Base-by-base conservation (phyloP, 2,797 vertebrate genomes). In the Octomys mimax region DNA sequence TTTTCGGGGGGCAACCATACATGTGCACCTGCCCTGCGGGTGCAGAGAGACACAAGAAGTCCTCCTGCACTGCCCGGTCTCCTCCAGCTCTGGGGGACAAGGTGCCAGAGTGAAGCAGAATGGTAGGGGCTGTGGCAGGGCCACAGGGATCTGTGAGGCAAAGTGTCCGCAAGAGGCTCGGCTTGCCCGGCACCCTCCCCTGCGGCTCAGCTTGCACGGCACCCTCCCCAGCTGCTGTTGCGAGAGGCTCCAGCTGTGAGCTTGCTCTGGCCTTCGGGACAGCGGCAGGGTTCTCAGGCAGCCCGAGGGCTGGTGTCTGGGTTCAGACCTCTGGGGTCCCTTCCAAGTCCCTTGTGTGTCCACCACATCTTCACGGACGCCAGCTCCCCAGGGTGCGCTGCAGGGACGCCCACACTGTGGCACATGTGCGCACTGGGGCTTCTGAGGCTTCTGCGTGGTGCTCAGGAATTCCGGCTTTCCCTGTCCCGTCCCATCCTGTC, bases 261-360 rank as follows among this genome's bases (percentile, higher is more conserved):
- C 87, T 57, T 22, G 77, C 26, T n/a, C 87, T 1, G 5, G 49
- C 46, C 54, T 1, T 0, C 49, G 77, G 2, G 14, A 12, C 16
- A 4, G n/a, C 2, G 2, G 66, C 19, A 39, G 33, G 39, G 62
- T 62, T 22, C 3, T 0, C 0, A 4, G 46, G 57, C 9, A 2
- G 91, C 70, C 26, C 4, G 52, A 52, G 36, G 52, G 71, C 28
- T 31, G 26, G 49, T 14, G 28, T 22, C 7, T 5, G 71, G 22
- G 31, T 66, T 7, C 2, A n/a, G 33, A 0, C 22, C 36, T 31
- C 46, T 46, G 28, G 13, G 83, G 21, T 52, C 31, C 62, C 46
- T n/a, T 52, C 24, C 0, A 24, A 24, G 64, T 10, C 24, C n/a
- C 83, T 54, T 4, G 5, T 36, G 64, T 70, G 31, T 54, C 33